A percentile compares a stretch with the other conserved stretches of the same genome.
Evolutionary conservation across 2,113 vertebrate genomes (phyloP).

Genomic region (Canis aureus): DNA sequence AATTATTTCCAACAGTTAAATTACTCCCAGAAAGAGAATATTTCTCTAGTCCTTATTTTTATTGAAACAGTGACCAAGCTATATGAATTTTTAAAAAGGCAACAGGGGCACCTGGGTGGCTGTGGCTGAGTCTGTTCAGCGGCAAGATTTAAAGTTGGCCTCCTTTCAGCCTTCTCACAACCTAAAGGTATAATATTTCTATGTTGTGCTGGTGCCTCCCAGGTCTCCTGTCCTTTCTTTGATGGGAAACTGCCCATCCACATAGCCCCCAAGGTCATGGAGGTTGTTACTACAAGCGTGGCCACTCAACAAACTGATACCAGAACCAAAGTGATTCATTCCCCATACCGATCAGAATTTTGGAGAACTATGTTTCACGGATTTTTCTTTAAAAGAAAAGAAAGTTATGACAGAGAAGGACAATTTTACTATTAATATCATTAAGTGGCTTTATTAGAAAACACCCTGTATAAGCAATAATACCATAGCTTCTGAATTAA

Average conservation of each 20-base stretch:
- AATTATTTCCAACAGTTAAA: conserved; percentile 10
- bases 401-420: not conserved
- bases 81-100: not conserved
- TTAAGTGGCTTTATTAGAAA: conserved; percentile 30
- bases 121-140: not conserved
- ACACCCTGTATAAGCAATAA: not conserved
- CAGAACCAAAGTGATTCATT: not conserved
- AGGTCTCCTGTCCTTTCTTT: not conserved
- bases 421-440: conserved; percentile 14
- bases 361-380: not conserved
- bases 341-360: not conserved
- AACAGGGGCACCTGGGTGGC: not conserved
- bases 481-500: conserved; percentile 49
- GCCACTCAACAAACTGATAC: not conserved
- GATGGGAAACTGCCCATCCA: not conserved
- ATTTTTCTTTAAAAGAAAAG: not conserved
- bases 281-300: conserved; percentile 26
- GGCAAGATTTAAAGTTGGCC: not conserved
- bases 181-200: not conserved
- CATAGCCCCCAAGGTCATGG: not conserved
- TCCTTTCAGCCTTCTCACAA: not conserved
- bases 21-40: conserved; percentile 6
- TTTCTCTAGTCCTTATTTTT: conserved; percentile 33
- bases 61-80: conserved; percentile 52
- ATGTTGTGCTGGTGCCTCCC: not conserved